Evolutionary conservation across 1,140 invertebrate species (phyloP).

Genomic region (Aphelinus atriplicis): DNA sequence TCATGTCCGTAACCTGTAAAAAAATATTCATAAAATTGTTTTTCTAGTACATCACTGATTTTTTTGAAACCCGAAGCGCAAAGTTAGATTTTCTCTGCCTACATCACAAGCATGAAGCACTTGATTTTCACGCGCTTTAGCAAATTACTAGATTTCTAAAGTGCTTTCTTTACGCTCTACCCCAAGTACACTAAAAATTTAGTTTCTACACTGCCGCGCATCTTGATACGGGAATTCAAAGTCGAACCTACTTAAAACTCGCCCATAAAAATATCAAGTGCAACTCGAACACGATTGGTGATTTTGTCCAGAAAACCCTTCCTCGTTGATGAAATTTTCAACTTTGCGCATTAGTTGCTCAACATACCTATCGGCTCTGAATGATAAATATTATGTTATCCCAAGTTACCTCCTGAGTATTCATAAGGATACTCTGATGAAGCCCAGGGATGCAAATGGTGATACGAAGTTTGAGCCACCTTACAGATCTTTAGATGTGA

Average conservation of each 20-base stretch:
- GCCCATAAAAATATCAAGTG: no score
- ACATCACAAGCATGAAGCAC: background rate
- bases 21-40: conserved; percentile 15
- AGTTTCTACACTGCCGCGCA: no score
- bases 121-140: background rate
- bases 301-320: no score
- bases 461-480: conserved; percentile 56
- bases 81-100: background rate
- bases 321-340: no score
- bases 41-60: background rate
- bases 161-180: no score
- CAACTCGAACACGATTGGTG: no score
- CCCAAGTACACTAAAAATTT: no score
- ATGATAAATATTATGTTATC: background rate
- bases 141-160: no score
- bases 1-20: conserved; percentile 58
- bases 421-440: conserved; percentile 58
- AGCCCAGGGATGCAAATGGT: conserved; percentile 54
- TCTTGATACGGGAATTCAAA: no score
- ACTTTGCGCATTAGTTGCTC: no score
- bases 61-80: background rate
- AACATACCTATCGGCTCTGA: background rate
- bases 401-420: conserved; percentile 56
- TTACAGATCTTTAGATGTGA: conserved; percentile 73
- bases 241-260: no score